Evolutionary conservation across 2,113 vertebrate genomes (phyloP).

Genomic region (Tursiops truncatus): DNA sequence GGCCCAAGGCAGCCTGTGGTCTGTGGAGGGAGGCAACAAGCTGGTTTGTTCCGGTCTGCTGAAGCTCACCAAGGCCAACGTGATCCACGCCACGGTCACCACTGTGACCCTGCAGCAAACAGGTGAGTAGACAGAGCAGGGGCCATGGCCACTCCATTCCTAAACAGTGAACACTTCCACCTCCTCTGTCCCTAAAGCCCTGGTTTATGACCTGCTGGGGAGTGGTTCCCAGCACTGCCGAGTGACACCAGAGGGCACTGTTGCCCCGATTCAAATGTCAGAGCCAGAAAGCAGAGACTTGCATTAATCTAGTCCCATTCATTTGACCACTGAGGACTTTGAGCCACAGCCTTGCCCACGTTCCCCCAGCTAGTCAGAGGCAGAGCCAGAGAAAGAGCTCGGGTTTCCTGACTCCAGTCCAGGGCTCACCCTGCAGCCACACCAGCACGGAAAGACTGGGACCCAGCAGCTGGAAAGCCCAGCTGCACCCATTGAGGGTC

Average conservation of each 20-base stretch:
- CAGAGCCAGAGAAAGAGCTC: background rate
- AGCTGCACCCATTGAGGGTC: background rate
- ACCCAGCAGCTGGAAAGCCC: background rate
- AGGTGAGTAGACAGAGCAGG: constrained; percentile 79
- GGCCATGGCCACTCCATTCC: background rate
- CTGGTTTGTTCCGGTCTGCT: constrained; percentile 94
- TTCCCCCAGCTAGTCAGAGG: background rate
- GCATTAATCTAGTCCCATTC: background rate
- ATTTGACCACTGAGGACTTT: background rate
- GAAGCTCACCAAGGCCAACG: constrained; percentile 92
- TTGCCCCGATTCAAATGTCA: background rate
- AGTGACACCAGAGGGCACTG: constrained; percentile 70
- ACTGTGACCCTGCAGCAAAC: constrained; percentile 87
- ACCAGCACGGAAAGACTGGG: background rate
- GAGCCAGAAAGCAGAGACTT: background rate
- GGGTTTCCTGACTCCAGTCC: background rate
- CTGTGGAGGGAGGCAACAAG: constrained; percentile 98
- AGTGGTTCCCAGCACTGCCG: background rate
- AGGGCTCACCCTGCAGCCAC: background rate
- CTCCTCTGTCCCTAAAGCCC: background rate
- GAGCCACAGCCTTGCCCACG: background rate
- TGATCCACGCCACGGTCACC: constrained; percentile 90
- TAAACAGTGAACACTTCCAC: background rate
- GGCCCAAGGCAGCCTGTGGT: constrained; percentile 95
- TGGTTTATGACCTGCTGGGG: background rate